Conservation (phyloP, 2,113 vertebrate species). For the Glaucidium brasilianum region DNA sequence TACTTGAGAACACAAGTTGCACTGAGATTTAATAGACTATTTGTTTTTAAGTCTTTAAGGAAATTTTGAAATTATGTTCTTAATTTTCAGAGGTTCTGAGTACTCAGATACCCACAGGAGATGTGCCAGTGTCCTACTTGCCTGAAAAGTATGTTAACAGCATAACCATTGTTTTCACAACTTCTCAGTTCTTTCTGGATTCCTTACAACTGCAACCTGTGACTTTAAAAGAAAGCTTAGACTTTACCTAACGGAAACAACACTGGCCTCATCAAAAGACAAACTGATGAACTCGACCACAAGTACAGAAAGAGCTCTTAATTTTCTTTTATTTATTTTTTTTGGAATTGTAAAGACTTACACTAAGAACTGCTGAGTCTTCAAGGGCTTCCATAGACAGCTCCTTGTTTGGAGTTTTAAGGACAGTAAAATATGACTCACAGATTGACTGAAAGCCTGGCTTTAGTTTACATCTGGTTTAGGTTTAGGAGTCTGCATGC, state of each 20-base stretch:
- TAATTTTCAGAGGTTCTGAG: neutral
- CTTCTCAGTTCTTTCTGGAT: neutral
- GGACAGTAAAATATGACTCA: slow-evolving; percentile 70
- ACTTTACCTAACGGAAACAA: slow-evolving; percentile 3
- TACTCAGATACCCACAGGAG: neutral
- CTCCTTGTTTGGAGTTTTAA: slow-evolving; percentile 67
- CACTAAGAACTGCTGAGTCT: slow-evolving; percentile 56
- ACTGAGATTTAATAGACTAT: neutral
- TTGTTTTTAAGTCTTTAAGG: neutral
- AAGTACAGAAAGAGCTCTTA: slow-evolving; percentile 17
- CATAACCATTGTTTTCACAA: neutral
- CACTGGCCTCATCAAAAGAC: slow-evolving; percentile 1
- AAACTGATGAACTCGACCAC: neutral
- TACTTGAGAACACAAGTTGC: neutral
- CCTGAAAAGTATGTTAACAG: neutral
- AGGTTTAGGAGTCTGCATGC: slow-evolving; percentile 61
- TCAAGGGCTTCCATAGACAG: slow-evolving; percentile 59
- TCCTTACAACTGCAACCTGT: neutral
- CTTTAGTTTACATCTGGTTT: slow-evolving; percentile 75
- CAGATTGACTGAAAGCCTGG: slow-evolving; percentile 66
- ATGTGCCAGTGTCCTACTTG: neutral
- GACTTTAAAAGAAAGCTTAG: neutral
- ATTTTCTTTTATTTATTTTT: slow-evolving; percentile 55
- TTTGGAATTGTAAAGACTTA: slow-evolving; percentile 48
- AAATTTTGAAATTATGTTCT: neutral